phyloP scores from a whole-genome alignment of 2,113 vertebrate species.

The Eurystomus gularis region DNA sequence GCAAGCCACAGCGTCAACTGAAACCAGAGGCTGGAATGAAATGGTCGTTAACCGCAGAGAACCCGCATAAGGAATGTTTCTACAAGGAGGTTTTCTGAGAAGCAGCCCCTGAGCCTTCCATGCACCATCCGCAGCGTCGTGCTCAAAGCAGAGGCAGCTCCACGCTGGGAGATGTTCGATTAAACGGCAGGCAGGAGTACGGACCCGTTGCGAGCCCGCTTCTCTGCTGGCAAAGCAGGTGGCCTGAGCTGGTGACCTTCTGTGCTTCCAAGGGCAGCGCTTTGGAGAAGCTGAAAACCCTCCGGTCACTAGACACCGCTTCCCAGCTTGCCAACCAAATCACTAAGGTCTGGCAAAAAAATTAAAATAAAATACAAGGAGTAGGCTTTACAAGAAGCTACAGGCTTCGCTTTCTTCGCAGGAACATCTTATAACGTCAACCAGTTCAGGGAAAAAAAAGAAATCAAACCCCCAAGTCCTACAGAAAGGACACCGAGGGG shows the following conservation, averaged over 20 bases:
- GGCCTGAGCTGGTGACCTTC: neutral
- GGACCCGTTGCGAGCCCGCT: neutral
- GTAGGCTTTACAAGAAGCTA: neutral
- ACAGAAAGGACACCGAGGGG: neutral
- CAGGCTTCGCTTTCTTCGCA: neutral
- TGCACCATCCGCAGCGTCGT: neutral
- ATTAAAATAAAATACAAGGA: neutral
- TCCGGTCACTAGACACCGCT: neutral
- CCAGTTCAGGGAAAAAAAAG: neutral
- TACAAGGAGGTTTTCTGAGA: neutral
- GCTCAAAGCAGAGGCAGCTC: slow-evolving; percentile 31
- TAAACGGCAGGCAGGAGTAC: neutral
- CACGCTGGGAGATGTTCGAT: accelerated
- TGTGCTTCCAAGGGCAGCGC: neutral
- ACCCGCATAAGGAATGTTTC: neutral
- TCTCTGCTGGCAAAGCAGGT: neutral
- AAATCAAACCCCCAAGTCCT: neutral
- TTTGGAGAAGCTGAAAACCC: slow-evolving; percentile 4
- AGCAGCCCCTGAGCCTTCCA: slow-evolving; percentile 58
- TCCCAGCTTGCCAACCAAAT: neutral
- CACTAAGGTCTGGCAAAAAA: neutral
- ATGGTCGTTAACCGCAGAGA: slow-evolving; percentile 43
- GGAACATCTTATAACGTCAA: slow-evolving; percentile 14
- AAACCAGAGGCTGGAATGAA: slow-evolving; percentile 62
- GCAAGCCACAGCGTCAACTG: slow-evolving; percentile 52